Base-by-base conservation (phyloP, 2,113 vertebrate species). In the Marmota monax region DNA sequence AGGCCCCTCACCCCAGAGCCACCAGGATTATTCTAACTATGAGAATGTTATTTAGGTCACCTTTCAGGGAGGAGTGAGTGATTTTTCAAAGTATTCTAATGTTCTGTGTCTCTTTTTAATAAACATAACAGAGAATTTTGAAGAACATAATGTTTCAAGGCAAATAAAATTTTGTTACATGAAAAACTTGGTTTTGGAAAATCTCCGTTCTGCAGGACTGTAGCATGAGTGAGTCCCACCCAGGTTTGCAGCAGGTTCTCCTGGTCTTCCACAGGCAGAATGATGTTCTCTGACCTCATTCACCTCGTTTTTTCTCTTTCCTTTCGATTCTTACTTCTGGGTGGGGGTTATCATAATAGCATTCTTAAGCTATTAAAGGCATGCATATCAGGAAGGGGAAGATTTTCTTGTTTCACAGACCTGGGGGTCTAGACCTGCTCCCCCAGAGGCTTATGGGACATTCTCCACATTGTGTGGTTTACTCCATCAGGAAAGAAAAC, bases 51-150 rank as follows among this genome's bases (percentile, higher is more conserved):
- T 84, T 96, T 90, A 92, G 92, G 56, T 80, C 69, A 74, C 27
- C 69, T 95, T 93, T 92, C 14, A 32, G 27, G 72, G n/a, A 88
- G 29, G 29, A 89, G 32, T n/a, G 34, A 63, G 34, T 84, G 58
- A 76, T 84, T 84, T 91, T 92, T 87, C 48, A 74, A 94, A 84
- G n/a, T 58, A 29, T 88, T 93, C 80, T 42, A 69, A 92, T n/a
- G 72, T 29, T 84, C 37, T 72, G 32, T 58, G 29, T 22, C 39
- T n/a, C 63, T 83, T 67, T 67, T 25, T 6, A 90, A 80, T 39
- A 90, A 45, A 72, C 10, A n/a, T 65, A 61, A 61, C 25, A 42
- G 51, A 92, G 72, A 95, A 77, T 78, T 67, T 72, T 65, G 37
- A 89, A 79, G 63, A 91, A 61, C 13, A 17, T 29, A 72, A 95